Evolutionary conservation across 2,888 invertebrate genomes (phyloP).

Genomic region (Conistra vaccinii): DNA sequence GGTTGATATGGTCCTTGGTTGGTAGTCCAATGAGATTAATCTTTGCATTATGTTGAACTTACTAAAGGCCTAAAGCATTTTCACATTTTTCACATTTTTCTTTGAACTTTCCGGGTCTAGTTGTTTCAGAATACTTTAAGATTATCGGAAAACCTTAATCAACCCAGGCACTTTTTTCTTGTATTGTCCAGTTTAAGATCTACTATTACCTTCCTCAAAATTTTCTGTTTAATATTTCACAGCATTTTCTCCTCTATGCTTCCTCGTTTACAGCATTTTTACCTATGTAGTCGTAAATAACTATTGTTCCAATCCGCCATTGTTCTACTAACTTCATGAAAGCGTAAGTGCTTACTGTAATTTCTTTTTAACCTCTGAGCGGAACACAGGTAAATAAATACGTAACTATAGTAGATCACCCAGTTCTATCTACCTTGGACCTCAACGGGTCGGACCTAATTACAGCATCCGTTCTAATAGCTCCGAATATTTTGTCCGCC

Average conservation of each 20-base stretch:
- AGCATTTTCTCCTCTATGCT: background rate
- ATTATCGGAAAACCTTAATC: background rate
- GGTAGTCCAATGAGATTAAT: background rate
- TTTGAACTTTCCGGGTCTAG: background rate
- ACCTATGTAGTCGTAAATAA: background rate
- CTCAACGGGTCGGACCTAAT: constrained; percentile 42
- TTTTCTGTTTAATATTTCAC: background rate
- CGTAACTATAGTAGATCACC: constrained; percentile 2
- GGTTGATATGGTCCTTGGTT: background rate
- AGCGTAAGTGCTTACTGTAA: background rate
- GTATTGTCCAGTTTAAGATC: no score
- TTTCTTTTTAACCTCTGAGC: constrained; percentile 14
- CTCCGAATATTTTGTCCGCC: constrained; percentile 43
- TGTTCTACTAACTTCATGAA: background rate
- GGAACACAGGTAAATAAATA: constrained; percentile 7
- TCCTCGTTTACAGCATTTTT: background rate
- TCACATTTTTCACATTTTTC: background rate
- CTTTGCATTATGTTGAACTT: background rate
- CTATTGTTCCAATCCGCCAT: constrained; percentile 8
- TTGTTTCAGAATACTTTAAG: background rate
- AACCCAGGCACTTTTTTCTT: background rate
- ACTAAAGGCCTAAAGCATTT: background rate
- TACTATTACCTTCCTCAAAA: no score
- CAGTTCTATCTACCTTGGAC: constrained; percentile 1
- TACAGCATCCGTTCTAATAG: constrained; percentile 39